phyloP scores from a whole-genome alignment of 2,797 vertebrate species.

The Rallus crepitans region DNA sequence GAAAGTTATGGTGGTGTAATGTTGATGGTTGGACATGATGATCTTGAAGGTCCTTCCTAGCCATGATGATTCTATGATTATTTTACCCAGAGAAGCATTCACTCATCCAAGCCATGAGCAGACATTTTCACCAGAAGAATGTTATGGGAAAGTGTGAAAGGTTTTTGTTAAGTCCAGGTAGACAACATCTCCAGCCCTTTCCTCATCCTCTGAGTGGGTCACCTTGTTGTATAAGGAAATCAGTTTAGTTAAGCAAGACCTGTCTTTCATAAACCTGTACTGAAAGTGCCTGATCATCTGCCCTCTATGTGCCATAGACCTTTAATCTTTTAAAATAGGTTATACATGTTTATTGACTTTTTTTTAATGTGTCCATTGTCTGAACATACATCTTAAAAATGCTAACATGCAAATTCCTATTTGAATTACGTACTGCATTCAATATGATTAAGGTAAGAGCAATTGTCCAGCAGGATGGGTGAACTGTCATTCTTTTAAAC shows the following conservation, averaged over 20 bases:
- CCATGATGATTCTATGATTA: too few species aligned
- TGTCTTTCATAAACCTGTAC: not conserved
- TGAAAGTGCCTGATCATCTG: not conserved
- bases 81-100: accelerated
- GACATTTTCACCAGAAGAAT: not conserved
- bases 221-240: not conserved
- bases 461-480: not conserved
- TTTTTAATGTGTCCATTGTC: not conserved
- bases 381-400: not conserved
- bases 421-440: not conserved
- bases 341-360: not conserved
- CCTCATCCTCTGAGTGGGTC: accelerated
- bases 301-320: accelerated
- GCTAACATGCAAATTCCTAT: not conserved
- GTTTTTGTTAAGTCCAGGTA: not conserved
- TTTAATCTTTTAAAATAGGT: not conserved
- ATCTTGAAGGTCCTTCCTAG: too few species aligned
- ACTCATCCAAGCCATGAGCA: accelerated
- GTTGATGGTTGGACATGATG: too few species aligned
- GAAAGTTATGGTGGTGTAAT: too few species aligned
- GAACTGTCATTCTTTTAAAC: not conserved
- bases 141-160: not conserved
- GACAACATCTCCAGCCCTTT: not conserved
- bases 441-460: not conserved
- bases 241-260: not conserved